phyloP scores from a whole-genome alignment of 1,140 invertebrate species.

The Drosophila nannoptera region DNA sequence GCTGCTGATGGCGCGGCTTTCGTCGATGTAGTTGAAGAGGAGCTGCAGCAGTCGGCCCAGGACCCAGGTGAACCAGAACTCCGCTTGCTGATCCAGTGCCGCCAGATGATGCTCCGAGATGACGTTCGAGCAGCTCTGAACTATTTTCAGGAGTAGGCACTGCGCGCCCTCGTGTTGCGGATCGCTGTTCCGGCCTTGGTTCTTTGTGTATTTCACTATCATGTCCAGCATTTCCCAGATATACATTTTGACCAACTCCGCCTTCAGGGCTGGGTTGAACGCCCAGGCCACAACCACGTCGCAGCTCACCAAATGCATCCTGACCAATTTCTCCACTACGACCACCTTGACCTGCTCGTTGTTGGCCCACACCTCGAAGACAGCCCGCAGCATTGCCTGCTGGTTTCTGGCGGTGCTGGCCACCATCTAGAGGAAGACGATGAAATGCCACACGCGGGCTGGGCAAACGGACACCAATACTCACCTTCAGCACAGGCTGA shows the following conservation, averaged over 20 bases:
- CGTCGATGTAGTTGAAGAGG: slow-evolving; percentile 35
- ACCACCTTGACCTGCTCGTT: slow-evolving; percentile 41
- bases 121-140: slow-evolving; percentile 11
- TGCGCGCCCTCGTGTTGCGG: neutral
- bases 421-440: slow-evolving; percentile 13
- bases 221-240: slow-evolving; percentile 50
- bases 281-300: slow-evolving; percentile 34
- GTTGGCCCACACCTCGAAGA: slow-evolving; percentile 46
- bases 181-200: neutral
- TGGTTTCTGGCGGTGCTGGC: slow-evolving; percentile 2
- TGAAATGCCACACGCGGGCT: neutral
- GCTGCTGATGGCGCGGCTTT: slow-evolving; percentile 16
- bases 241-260: slow-evolving; percentile 50
- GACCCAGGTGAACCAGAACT: slow-evolving; percentile 51
- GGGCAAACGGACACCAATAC: neutral
- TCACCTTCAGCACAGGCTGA: slow-evolving; percentile 42
- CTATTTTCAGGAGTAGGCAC: slow-evolving; percentile 26
- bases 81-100: neutral
- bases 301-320: slow-evolving; percentile 20
- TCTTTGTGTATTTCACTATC: slow-evolving; percentile 22
- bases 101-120: slow-evolving; percentile 5
- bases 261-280: slow-evolving; percentile 24
- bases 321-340: slow-evolving; percentile 36
- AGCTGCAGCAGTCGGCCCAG: slow-evolving; percentile 38
- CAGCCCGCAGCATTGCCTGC: slow-evolving; percentile 23